Base-by-base conservation (phyloP, 2,888 invertebrate genomes). In the Thecocarcelia acutangulata region DNA sequence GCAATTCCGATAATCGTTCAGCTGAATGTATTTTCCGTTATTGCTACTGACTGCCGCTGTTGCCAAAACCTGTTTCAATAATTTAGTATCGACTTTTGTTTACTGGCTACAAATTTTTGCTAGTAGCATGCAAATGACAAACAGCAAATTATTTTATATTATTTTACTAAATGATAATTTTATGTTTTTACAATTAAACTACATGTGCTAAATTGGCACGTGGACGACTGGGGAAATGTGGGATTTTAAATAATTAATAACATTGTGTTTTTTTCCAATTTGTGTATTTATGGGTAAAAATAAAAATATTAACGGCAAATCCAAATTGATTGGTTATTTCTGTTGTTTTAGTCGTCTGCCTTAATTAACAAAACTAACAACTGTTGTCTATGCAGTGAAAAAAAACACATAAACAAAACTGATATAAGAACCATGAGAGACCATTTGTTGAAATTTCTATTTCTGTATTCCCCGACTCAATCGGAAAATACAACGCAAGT, bases 161-260 rank as follows among this genome's bases (percentile, higher is more conserved):
- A 50, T 52, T 54, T 69, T 37, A 37, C 56, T 56, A 52, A 72
- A 64, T 58, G 64, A 64, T 52, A 66, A 78, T 72, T 72, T 59
- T 63, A 72, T 58, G 21, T 13, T 44, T 64, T 72, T 40, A 40
- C 56, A 48, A 72, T 50, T 52, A 66, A 50, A 52, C 1, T 78
- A 58, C 64, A 59, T 66, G 42, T 66, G 72, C 40, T 72, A 37
- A 72, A 52, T 58, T 59, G 50, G 42, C 64, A 44, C 17, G 50
- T 78, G 50, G 44, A 44, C 50, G 52, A 70, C 44, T 50, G 21
- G 64, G 50, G 50, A 58, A 44, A 64, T 64, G 64, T 58, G 64
- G 78, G 17, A 66, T 66, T 72, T 72, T 19, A 19, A 56, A 63
- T 58, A 63, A 77, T 64, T 70, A 56, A 77, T 56, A 56, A 21